Percentiles rank a stretch among this genome's conserved stretches.
These are phyloP conservation scores for Ara ararauna DNA, from an alignment of 2,797 vertebrate genomes.

Conservation along the genomic window DNA sequence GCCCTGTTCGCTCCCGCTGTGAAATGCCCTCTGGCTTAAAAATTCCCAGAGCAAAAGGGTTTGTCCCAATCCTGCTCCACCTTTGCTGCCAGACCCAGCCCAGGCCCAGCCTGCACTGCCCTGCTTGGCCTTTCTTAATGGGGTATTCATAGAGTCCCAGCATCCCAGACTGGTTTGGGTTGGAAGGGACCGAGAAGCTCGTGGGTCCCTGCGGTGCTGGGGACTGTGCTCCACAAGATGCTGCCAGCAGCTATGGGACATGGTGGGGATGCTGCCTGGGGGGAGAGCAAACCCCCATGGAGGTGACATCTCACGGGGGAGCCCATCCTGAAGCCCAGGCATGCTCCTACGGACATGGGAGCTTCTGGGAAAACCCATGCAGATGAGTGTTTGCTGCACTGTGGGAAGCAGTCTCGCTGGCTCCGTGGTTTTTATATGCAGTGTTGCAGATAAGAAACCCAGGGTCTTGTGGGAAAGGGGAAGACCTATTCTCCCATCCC, in stretches of 20 bases:
- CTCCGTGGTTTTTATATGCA: not conserved
- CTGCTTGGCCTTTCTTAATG: not conserved
- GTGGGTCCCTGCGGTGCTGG: not conserved
- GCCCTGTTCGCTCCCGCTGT: accelerated
- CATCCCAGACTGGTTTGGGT: not conserved
- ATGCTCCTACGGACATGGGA: not conserved
- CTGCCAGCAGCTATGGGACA: accelerated
- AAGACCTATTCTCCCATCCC: slow-evolving; percentile 52
- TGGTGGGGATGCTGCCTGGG: accelerated
- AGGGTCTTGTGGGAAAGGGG: slow-evolving; percentile 48
- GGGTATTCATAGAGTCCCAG: not conserved
- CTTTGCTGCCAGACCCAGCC: not conserved
- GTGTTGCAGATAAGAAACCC: slow-evolving; percentile 34
- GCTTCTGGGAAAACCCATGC: not conserved
- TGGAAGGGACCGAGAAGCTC: not conserved
- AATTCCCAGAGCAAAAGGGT: not conserved
- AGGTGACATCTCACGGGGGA: accelerated
- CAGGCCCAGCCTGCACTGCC: not conserved
- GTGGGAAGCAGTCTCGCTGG: not conserved
- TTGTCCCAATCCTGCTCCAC: not conserved
- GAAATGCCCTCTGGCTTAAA: slow-evolving; percentile 1
- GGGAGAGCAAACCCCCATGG: not conserved
- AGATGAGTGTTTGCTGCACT: not conserved
- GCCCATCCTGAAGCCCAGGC: not conserved
- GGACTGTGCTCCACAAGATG: accelerated